Evolutionary conservation across 2,888 invertebrate genomes (phyloP).

Genomic region (Leucophora obtusa): DNA sequence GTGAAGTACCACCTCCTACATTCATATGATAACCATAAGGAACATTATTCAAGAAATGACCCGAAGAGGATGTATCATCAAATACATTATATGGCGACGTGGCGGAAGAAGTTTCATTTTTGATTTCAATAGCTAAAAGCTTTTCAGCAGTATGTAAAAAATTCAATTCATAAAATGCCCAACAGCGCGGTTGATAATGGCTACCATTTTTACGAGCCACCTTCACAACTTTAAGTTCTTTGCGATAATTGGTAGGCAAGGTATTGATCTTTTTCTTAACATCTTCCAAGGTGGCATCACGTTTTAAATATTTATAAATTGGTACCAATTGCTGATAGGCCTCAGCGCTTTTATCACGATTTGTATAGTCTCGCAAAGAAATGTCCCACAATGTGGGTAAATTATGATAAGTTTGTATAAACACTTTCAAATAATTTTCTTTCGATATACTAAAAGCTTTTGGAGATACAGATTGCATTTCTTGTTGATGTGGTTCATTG

Average conservation of each 20-base stretch:
- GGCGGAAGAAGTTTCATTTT: constrained; percentile 65
- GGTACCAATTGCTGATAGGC: constrained; percentile 73
- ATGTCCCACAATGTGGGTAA: constrained; percentile 76
- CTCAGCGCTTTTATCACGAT: constrained; percentile 74
- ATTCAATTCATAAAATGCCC: constrained; percentile 75
- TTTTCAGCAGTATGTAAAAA: constrained; percentile 74
- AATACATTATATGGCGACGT: constrained; percentile 68
- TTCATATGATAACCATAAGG: constrained; percentile 61
- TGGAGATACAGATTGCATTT: constrained; percentile 13
- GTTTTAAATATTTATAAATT: constrained; percentile 74
- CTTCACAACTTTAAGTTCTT: constrained; percentile 76
- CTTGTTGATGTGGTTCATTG: constrained; percentile 30
- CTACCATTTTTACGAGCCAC: constrained; percentile 71
- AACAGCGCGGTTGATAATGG: constrained; percentile 74
- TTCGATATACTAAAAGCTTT: constrained; percentile 73
- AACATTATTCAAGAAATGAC: constrained; percentile 70
- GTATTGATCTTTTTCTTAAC: constrained; percentile 77
- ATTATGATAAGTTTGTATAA: constrained; percentile 74
- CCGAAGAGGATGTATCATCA: constrained; percentile 67
- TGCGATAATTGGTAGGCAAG: constrained; percentile 75
- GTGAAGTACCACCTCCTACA: constrained; percentile 49
- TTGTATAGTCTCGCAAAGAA: constrained; percentile 75
- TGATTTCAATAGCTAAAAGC: constrained; percentile 72
- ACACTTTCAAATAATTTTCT: constrained; percentile 73
- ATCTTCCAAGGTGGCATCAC: constrained; percentile 76